Percentiles rank a stretch among this genome's conserved stretches.
Evolutionary conservation across 1,140 invertebrate genomes (phyloP).

Genomic region (Panagrolaimus sp.): DNA sequence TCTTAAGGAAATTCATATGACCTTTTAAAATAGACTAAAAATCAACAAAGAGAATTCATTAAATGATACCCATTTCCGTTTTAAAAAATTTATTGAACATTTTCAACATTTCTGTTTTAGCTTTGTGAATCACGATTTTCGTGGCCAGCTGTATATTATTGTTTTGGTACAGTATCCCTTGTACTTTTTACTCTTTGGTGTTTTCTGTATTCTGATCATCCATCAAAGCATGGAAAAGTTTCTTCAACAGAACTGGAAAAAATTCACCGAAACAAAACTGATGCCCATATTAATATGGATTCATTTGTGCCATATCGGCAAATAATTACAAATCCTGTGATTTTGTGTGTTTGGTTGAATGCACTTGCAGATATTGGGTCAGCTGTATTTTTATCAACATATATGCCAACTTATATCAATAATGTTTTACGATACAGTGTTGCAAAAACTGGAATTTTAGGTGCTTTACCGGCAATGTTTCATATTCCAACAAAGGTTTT

Average conservation of each 20-base stretch:
- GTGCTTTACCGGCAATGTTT: conserved; percentile 17
- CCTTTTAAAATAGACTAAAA: too few relatives aligned
- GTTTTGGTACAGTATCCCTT: conserved; percentile 23
- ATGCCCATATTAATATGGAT: conserved; percentile 27
- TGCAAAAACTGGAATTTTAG: conserved; percentile 13
- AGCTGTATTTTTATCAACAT: conserved; percentile 40
- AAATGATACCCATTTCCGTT: not conserved
- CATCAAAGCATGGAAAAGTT: conserved; percentile 32
- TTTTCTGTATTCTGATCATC: conserved; percentile 37
- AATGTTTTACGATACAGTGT: conserved; percentile 36
- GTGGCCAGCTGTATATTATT: conserved; percentile 35
- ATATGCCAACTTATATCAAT: conserved; percentile 41
- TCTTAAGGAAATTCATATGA: too few relatives aligned
- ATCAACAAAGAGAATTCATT: too few relatives aligned
- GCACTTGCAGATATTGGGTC: conserved; percentile 43
- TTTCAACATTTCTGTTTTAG: conserved; percentile 14
- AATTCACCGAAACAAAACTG: conserved; percentile 30
- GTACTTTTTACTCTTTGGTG: conserved; percentile 33
- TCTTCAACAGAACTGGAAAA: conserved; percentile 19
- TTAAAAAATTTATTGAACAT: not conserved
- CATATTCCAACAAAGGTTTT: conserved; percentile 21
- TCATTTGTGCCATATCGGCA: conserved; percentile 35
- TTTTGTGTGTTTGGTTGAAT: conserved; percentile 46
- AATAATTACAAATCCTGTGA: conserved; percentile 16
- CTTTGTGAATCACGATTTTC: conserved; percentile 37